phyloP scores from a whole-genome alignment of 2,888 invertebrate species.

The Hemicrepidius hirtus region DNA sequence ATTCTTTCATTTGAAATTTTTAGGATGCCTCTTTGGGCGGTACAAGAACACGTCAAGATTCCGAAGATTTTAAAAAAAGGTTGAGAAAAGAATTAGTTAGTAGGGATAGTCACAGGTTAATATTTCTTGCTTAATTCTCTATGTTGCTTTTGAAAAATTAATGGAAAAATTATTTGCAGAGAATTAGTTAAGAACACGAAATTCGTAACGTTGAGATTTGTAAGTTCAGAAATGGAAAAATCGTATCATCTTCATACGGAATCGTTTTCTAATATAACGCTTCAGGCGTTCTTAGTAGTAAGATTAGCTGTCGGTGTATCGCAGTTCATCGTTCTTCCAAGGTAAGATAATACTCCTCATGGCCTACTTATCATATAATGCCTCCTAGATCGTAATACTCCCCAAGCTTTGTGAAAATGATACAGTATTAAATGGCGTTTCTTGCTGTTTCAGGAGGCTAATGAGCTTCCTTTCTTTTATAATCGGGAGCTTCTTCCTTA shows the following conservation, averaged over 20 bases:
- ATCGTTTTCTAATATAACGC: conserved; percentile 79
- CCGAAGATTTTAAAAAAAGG: conserved; percentile 87
- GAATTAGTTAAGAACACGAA: conserved; percentile 81
- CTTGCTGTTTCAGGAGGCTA: conserved; percentile 63
- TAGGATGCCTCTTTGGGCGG: conserved; percentile 57
- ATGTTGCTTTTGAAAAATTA: neutral
- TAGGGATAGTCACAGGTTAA: conserved; percentile 88
- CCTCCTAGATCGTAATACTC: conserved; percentile 10
- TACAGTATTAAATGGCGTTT: neutral
- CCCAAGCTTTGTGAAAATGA: conserved; percentile 1
- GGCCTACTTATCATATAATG: conserved; percentile 14
- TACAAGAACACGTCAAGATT: conserved; percentile 79
- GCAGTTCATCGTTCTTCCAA: conserved; percentile 75
- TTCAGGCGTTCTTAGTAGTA: conserved; percentile 79
- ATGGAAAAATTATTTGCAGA: conserved; percentile 66
- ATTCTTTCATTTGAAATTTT: conserved; percentile 26
- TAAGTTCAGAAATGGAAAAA: conserved; percentile 79
- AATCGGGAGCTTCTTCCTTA: conserved; percentile 66
- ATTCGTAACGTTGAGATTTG: conserved; percentile 79
- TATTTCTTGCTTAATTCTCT: conserved; percentile 48
- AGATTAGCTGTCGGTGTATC: conserved; percentile 75
- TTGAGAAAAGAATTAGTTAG: conserved; percentile 89
- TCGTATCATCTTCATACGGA: conserved; percentile 81
- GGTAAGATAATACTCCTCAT: conserved; percentile 66
- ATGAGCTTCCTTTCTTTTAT: conserved; percentile 68